These are phyloP conservation scores for Neomonachus schauinslandi DNA, from an alignment of 2,113 vertebrate species.

Conservation along the genomic window DNA sequence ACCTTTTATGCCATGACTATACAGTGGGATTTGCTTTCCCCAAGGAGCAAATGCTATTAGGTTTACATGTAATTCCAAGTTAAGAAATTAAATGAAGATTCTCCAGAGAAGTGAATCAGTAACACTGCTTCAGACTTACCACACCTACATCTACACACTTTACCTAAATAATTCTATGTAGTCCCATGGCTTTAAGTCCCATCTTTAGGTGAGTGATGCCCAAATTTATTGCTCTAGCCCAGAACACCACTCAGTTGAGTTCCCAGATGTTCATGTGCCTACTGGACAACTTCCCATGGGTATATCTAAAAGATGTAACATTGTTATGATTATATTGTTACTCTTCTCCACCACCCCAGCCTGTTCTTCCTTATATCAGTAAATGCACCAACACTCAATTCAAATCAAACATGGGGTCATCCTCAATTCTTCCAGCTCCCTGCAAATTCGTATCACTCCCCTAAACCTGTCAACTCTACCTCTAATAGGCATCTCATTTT, in stretches of 20 bases:
- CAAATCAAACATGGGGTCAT: slow-evolving; percentile 21
- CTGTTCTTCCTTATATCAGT: not conserved
- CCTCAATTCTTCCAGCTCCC: not conserved
- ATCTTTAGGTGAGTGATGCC: not conserved
- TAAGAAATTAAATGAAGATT: not conserved
- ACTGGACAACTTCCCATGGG: not conserved
- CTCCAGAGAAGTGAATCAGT: not conserved
- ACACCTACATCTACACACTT: not conserved
- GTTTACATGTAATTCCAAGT: not conserved
- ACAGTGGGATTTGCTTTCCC: not conserved
- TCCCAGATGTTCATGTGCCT: not conserved
- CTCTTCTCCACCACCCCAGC: not conserved
- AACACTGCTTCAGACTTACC: not conserved
- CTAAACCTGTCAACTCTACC: not conserved
- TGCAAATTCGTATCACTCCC: not conserved
- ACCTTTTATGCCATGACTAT: not conserved
- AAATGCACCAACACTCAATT: not conserved
- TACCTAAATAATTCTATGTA: not conserved
- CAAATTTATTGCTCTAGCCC: not conserved
- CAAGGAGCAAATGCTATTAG: not conserved
- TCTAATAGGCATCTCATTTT: not conserved
- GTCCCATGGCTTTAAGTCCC: not conserved
- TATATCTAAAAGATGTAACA: not conserved
- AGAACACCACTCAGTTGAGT: not conserved
- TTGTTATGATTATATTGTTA: not conserved